Evolutionary conservation across 2,888 invertebrate species (phyloP).

Genomic region (Lymantria monacha): DNA sequence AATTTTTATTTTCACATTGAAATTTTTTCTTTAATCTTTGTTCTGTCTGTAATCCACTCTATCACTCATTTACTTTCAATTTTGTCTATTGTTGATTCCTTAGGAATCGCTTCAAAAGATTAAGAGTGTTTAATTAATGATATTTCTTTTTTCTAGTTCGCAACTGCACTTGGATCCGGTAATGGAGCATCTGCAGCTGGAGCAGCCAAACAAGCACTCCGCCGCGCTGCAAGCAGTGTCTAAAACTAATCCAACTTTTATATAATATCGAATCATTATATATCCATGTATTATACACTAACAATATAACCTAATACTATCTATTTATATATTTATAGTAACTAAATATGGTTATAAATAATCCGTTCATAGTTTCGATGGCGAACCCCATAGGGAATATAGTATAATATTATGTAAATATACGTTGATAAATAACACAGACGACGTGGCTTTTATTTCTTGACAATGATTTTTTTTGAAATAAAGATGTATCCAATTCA

Average conservation of each 20-base stretch:
- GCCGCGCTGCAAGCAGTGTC: slow-evolving; percentile 18
- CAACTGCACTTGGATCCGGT: slow-evolving; percentile 37
- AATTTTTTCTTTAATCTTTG: no score
- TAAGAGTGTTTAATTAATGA: no score
- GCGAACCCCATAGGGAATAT: neutral
- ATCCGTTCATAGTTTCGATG: neutral
- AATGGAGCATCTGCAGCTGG: slow-evolving; percentile 35
- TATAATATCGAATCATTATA: slow-evolving; percentile 12
- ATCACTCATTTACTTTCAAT: no score
- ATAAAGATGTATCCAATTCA: slow-evolving; percentile 68
- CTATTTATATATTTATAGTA: slow-evolving; percentile 13
- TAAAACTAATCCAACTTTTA: slow-evolving; percentile 12
- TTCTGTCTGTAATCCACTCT: no score
- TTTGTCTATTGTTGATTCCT: no score
- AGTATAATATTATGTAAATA: slow-evolving; percentile 47
- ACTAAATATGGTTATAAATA: neutral
- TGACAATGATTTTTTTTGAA: slow-evolving; percentile 35
- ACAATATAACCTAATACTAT: slow-evolving; percentile 8
- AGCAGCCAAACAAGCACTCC: slow-evolving; percentile 40
- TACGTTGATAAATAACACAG: slow-evolving; percentile 50
- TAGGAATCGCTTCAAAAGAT: no score
- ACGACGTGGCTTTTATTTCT: slow-evolving; percentile 62
- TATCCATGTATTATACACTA: slow-evolving; percentile 17
- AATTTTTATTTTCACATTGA: no score
- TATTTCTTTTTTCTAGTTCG: slow-evolving; percentile 42